Evolutionary conservation across 2,888 invertebrate genomes (phyloP), one percentile per base, ranked within the genome.

Genomic region (Synanthedon myopaeformis): DNA sequence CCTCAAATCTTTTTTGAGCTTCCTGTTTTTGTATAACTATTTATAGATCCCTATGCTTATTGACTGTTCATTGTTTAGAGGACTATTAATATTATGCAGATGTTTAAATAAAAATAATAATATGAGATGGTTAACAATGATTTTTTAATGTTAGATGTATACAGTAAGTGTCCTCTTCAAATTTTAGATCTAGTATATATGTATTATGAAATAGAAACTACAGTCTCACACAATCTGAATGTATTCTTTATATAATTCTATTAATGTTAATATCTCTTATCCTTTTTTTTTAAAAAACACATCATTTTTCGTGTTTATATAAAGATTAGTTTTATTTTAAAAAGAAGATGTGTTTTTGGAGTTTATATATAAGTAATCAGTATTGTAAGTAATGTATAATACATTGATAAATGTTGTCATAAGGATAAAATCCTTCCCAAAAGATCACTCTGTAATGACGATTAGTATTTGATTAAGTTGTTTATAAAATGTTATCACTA

Each of bases 61-160:
- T 66, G 53, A 67, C 66, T 67, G 62, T 68, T 65, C 65, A 66
- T 67, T 58, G 58, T 58, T 59, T 58, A 56, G 55, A 61, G 55
- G 58, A 55, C 23, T 23, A 23, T 61, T 17, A 12, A 11, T 53
- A 52, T 57, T 52, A 56, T 59, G 59, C 51, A 60, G 63, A 60
- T 49, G 61, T 66, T 61, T 67, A 58, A 60, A 13, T n/a, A 23
- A 49, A 49, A 17, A 19, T 17, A 19, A 14, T 49, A 11, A 17
- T 10, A 49, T 17, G 19, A 49, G 12, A 49, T 59, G 61, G 63
- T 70, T 65, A 63, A 58, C 53, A 64, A 59, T 10, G 62, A 63
- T 64, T 66, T 59, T 23, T 53, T 35, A 53, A 53, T 53, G 49
- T 53, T 50, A 50, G 50, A 42, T 35, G 23, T 23, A 35, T 35